These are phyloP conservation scores for Oophaga pumilio DNA, from an alignment of 2,113 vertebrate species.

Conservation along the genomic window DNA sequence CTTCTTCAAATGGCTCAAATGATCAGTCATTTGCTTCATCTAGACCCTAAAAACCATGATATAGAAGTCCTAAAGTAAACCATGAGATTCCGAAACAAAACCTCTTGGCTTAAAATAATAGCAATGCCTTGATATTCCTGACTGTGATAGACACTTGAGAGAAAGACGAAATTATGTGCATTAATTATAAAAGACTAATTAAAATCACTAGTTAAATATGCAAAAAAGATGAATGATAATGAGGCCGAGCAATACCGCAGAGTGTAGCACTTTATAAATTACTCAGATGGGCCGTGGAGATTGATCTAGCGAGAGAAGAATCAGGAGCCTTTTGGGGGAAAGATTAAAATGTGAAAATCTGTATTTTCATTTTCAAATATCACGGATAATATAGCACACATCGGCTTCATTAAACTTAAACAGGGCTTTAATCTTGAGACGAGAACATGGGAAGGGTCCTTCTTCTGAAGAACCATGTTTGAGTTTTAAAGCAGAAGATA, in stretches of 20 bases:
- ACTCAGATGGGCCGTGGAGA: conserved; percentile 89
- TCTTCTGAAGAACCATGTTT: neutral
- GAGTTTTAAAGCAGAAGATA: neutral
- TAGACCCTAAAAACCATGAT: neutral
- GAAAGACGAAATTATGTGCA: conserved; percentile 98
- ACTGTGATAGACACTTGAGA: conserved; percentile 80
- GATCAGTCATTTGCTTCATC: neutral
- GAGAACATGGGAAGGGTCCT: neutral
- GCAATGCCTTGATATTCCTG: conserved; percentile 20
- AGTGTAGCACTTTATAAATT: conserved; percentile 96
- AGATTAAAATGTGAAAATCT: conserved; percentile 43
- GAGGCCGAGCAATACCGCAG: conserved; percentile 97
- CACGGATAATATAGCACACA: conserved; percentile 22
- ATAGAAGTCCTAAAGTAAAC: neutral
- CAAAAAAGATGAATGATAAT: conserved; percentile 99
- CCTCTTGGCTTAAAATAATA: conserved; percentile 40
- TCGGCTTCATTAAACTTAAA: conserved; percentile 26
- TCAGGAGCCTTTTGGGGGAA: conserved; percentile 45
- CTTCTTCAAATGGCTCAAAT: neutral
- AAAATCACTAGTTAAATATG: conserved; percentile 99
- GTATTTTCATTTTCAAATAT: conserved; percentile 59
- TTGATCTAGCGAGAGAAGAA: conserved; percentile 84
- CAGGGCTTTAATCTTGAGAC: conserved; percentile 32
- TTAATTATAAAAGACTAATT: conserved; percentile 99
- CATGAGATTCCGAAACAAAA: conserved; percentile 11